Base-by-base conservation (phyloP, 1,140 invertebrate species). In the Brachionus calyciflorus region DNA sequence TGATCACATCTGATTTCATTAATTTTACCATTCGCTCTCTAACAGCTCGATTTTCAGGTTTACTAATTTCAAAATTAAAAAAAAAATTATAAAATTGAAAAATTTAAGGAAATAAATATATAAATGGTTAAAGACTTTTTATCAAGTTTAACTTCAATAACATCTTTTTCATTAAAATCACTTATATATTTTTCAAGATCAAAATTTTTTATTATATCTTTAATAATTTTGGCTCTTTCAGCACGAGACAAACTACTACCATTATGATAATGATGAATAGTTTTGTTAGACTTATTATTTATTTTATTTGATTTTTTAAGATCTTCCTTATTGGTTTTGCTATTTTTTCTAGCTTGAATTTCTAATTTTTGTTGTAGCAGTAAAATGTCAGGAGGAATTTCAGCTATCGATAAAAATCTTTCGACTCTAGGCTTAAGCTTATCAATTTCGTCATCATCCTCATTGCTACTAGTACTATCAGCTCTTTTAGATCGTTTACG, bases 1-100 rank as follows among this genome's bases (percentile, higher is more conserved):
- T 19, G n/a, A 73, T 51, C 6, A 73, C 69, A 51, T 73, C 69
- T 1, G 69, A 40, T 37, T 73, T 55, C 69, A 73, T 73, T 37
- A 73, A n/a, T 24, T 51, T 49, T n/a, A 49, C 17, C 12, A 73
- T 37, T 73, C 46, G 19, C 19, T 73, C 51, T 55, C 69, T 73
- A 2, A 73, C 69, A 40, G 46, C 24, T 33, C 51, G 44, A 14
- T 33, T 6, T 17, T 73, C 69, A 5, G 69, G 69, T 24, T 55
- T 49, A 26, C 69, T 73, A 19, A 57, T 10, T 37, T 46, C 3
- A 68, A 57, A 57, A 26, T 9, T 26, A 26, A 26, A 28, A 26
- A 7, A 40, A 70, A 70, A 30, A n/a, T n/a, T n/a, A n/a, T n/a
- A n/a, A n/a, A n/a, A n/a, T n/a, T n/a, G n/a, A n/a, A n/a, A n/a